Evolutionary conservation across 1,140 invertebrate species (phyloP).

Genomic region (Ladona fulva): DNA sequence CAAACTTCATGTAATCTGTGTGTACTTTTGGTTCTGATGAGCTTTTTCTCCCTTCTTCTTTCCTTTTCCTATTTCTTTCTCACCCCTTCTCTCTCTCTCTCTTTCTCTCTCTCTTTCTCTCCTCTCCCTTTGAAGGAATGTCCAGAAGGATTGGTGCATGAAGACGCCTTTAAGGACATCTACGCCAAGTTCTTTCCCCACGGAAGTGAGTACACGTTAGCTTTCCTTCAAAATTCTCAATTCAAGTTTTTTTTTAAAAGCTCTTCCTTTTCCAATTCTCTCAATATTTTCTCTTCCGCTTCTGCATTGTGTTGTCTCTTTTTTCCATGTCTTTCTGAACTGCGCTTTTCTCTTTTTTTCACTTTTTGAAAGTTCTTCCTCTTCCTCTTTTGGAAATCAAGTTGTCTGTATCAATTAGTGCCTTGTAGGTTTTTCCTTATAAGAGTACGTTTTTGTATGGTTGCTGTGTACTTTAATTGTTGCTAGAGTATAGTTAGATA

Average conservation of each 20-base stretch:
- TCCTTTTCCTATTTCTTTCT: slow-evolving; percentile 15
- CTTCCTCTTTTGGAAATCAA: too few relatives aligned
- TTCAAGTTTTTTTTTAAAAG: background rate
- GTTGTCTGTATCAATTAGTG: too few relatives aligned
- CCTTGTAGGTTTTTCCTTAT: too few relatives aligned
- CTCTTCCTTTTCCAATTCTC: background rate
- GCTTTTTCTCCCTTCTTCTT: slow-evolving; percentile 5
- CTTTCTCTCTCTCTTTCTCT: slow-evolving; percentile 21
- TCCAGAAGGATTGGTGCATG: slow-evolving; percentile 92
- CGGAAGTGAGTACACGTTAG: slow-evolving; percentile 72
- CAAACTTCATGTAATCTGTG: too few relatives aligned
- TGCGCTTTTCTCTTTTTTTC: too few relatives aligned
- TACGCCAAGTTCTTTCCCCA: slow-evolving; percentile 98
- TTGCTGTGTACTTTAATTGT: too few relatives aligned
- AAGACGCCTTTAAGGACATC: slow-evolving; percentile 95
- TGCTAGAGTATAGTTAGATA: too few relatives aligned
- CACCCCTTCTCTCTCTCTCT: background rate
- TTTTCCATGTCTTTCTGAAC: background rate
- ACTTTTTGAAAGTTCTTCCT: too few relatives aligned
- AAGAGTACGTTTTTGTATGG: too few relatives aligned
- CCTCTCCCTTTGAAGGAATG: slow-evolving; percentile 69
- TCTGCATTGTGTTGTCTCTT: background rate
- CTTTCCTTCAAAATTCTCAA: background rate
- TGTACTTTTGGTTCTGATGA: too few relatives aligned
- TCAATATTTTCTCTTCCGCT: background rate